Evolutionary conservation across 2,888 invertebrate genomes (phyloP), one percentile per base, ranked within the genome.

Genomic region (Emmelina monodactyla): DNA sequence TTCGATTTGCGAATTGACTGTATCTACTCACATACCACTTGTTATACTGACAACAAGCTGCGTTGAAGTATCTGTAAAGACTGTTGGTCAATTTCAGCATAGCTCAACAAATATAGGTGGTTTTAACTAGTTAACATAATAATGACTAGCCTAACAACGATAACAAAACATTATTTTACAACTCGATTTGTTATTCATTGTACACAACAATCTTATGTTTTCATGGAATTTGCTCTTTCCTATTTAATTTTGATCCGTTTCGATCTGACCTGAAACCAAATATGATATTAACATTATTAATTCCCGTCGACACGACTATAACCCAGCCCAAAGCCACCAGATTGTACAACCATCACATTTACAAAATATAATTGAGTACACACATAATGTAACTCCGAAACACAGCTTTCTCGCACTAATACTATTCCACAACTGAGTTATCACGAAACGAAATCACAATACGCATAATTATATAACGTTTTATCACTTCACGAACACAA

Each of bases 81-180:
- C 69, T 75, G 51, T 66, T 61, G 50, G 67, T 71, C 61, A 72
- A 62, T 70, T 71, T 73, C 64, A 75, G 67, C 78, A 79, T 79
- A 68, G 65, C 66, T 73, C 62, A 58, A 56, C 43, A 51, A 55
- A 50, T 56, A 43, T 50, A 51, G 55, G n/a, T n/a, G n/a, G 38
- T 51, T 57, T 60, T 45, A 45, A 48, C 53, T 49, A 53, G 47
- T 56, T 49, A 51, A 60, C 61, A 55, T 51, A 50, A 46, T 52
- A 45, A 58, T 55, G 44, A 54, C 46, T 55, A 58, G 39, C 34
- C 39, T 49, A 45, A 38, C 31, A 44, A 38, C 42, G 37, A 48
- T 38, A 46, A 40, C 39, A n/a, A n/a, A n/a, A n/a, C n/a, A n/a
- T n/a, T 36, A 22, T 40, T 49, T 42, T 37, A 41, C 41, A 51